Conservation (phyloP, 2,797 vertebrate species). For the Chiloscyllium punctatum region DNA sequence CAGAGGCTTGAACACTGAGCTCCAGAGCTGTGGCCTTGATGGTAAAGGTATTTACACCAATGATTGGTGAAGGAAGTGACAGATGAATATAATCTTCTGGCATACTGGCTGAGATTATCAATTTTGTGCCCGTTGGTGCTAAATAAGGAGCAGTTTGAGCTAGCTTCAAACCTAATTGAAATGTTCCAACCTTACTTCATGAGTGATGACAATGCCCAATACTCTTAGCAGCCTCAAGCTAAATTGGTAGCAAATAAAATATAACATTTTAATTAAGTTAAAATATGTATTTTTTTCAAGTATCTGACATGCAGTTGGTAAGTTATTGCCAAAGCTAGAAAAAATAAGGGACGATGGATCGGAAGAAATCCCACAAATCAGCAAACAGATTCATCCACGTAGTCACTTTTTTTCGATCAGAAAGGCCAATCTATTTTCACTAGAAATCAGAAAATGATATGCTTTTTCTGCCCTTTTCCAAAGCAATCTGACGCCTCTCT, state of each 20-base stretch:
- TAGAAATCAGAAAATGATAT: neutral
- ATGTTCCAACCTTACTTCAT: neutral
- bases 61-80: neutral
- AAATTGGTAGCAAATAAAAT: neutral
- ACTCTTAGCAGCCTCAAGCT: neutral
- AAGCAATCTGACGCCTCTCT: neutral
- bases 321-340: neutral
- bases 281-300: neutral
- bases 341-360: neutral
- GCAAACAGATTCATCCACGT: neutral
- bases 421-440: neutral
- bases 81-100: neutral
- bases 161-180: neutral
- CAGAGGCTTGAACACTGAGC: neutral
- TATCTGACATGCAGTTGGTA: neutral
- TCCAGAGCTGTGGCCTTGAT: neutral
- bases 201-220: neutral
- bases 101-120: neutral
- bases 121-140: neutral
- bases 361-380: neutral
- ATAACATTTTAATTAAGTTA: neutral
- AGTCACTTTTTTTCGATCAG: neutral
- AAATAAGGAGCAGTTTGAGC: neutral
- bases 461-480: neutral
- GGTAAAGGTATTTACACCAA: neutral